Evolutionary conservation across 2,113 vertebrate genomes (phyloP), one percentile per base, ranked within the genome.

Genomic region (Ciconia stormi): DNA sequence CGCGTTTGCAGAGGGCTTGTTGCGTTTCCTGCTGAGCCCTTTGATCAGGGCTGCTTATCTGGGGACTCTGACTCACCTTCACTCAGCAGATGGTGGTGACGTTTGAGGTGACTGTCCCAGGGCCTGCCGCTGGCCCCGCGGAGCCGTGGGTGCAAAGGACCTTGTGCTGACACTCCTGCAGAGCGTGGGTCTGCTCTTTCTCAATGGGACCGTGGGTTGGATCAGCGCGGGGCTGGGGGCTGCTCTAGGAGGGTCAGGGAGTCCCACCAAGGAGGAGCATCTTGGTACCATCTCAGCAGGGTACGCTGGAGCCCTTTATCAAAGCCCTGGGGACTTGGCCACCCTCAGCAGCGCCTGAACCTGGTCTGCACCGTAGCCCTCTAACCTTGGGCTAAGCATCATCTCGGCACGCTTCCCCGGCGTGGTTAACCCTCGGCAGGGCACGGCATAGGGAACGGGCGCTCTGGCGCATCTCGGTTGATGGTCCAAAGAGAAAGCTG

Each of bases 1-100:
- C 0, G 0, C 14, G 11, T 95, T 90, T 94, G 93, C 85, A n/a
- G 79, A 83, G 67, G 84, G 62, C 62, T 96, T 4, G 8, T 53
- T 47, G 12, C 1, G 6, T 52, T 95, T 94, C 93, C 92, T 89
- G 62, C 79, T 77, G 90, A 94, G 90, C 90, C 90, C 87, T 95
- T 94, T 93, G 85, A 70, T 92, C 58, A 46, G 90, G 17, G 79
- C 90, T 94, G 74, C 94, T 96, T 94, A 92, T 96, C 95, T 84
- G 93, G 52, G 84, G 62, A 47, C 93, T 93, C 86, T 95, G 94
- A 81, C 63, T 92, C 91, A 66, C 74, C 82, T 90, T 83, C 76
- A 36, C 89, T 80, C 67, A 22, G 79, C 40, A 81, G 76, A 19
- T 2, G 22, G 38, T 66, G 63, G 18, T 91, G 86, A 52, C 72